phyloP scores from a whole-genome alignment of 2,113 vertebrate species.

The Lethenteron reissneri region DNA sequence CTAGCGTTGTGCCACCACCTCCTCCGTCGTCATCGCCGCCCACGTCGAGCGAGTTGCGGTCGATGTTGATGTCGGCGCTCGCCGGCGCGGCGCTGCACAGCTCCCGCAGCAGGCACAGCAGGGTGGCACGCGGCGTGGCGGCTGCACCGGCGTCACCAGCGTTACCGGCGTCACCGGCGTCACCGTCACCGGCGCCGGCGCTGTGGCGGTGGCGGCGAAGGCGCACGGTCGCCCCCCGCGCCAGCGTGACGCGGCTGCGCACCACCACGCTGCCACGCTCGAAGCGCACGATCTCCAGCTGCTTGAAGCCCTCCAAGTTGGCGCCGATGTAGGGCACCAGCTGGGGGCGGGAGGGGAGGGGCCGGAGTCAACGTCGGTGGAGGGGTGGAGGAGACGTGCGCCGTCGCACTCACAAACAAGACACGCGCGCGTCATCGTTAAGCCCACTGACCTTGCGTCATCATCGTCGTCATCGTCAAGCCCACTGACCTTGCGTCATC shows the following conservation, averaged over 20 bases:
- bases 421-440: too few relatives aligned
- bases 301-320: conserved; percentile 68
- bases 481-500: too few relatives aligned
- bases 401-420: too few relatives aligned
- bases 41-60: conserved; percentile 47
- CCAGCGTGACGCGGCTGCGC: conserved; percentile 63
- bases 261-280: conserved; percentile 63
- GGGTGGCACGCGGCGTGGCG: conserved; percentile 15
- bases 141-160: too few relatives aligned
- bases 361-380: not conserved
- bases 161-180: too few relatives aligned
- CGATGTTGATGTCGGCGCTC: conserved; percentile 45
- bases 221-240: conserved; percentile 7
- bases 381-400: too few relatives aligned
- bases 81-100: conserved; percentile 35
- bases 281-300: conserved; percentile 76
- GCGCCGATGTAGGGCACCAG: conserved; percentile 54
- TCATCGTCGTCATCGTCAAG: too few relatives aligned
- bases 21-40: conserved; percentile 15
- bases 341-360: conserved; percentile 20
- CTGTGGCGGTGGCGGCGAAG: too few relatives aligned
- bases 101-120: conserved; percentile 47
- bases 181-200: too few relatives aligned
- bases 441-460: too few relatives aligned
- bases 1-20: too few relatives aligned